Evolutionary conservation across 2,888 invertebrate species (phyloP).

Genomic region (Alitta virens): DNA sequence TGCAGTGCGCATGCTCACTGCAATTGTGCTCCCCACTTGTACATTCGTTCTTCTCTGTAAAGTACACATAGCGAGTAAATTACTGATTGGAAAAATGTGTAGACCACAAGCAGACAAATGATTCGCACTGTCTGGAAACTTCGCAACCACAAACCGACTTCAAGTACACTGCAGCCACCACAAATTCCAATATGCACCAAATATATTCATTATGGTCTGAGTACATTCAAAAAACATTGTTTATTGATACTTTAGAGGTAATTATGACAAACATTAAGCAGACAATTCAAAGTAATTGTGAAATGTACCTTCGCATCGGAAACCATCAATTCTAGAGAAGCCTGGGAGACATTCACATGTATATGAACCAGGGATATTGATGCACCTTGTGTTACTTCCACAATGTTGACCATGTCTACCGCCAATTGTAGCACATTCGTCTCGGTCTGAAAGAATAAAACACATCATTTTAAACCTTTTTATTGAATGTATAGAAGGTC

Average conservation of each 20-base stretch:
- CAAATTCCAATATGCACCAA: too few species aligned
- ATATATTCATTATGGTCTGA: not conserved
- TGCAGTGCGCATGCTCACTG: conserved; percentile 2
- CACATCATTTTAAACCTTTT: too few species aligned
- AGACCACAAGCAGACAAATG: too few species aligned
- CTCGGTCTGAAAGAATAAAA: conserved; percentile 18
- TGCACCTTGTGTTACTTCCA: conserved; percentile 17
- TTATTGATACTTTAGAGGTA: not conserved
- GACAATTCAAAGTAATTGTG: too few species aligned
- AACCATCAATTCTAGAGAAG: conserved; percentile 10
- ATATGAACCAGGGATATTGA: conserved; percentile 22
- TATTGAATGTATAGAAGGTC: too few species aligned
- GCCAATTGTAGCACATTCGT: conserved; percentile 21
- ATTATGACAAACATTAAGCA: too few species aligned
- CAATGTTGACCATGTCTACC: conserved; percentile 14
- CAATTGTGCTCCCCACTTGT: not conserved
- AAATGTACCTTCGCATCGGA: conserved; percentile 21
- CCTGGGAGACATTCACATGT: conserved; percentile 21
- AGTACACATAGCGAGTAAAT: too few species aligned
- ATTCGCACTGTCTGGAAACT: too few species aligned
- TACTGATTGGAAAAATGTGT: too few species aligned
- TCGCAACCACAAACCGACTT: too few species aligned
- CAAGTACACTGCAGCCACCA: too few species aligned
- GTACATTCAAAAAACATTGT: not conserved
- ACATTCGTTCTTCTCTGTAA: conserved; percentile 14